Conservation (phyloP, 2,113 vertebrate species). For the Toxotes chatareus region DNA sequence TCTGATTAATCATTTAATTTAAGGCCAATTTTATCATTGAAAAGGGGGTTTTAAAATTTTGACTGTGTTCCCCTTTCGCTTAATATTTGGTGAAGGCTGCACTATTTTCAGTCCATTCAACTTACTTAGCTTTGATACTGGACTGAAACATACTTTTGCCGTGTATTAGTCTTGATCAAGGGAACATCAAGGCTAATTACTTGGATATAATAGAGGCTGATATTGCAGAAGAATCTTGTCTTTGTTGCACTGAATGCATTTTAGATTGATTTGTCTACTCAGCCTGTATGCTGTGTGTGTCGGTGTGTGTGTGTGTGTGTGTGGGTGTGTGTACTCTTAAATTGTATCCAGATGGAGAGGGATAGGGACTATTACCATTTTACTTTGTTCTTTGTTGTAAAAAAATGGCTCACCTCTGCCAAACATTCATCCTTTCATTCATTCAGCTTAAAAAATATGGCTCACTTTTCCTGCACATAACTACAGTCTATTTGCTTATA, state of each 20-base stretch:
- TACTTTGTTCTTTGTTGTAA: background rate
- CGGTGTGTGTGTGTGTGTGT: too few species aligned
- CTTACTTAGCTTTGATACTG: background rate
- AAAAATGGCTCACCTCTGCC: background rate
- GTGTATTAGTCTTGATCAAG: background rate
- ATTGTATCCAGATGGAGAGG: background rate
- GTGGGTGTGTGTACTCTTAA: too few species aligned
- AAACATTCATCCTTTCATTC: background rate
- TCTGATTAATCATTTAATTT: background rate
- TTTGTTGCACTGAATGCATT: background rate
- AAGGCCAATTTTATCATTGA: background rate
- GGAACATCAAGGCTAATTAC: background rate
- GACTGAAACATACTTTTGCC: background rate
- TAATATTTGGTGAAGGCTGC: background rate
- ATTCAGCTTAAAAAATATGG: background rate
- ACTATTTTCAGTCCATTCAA: background rate
- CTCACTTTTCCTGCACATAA: background rate
- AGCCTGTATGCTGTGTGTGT: background rate
- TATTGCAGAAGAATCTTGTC: background rate
- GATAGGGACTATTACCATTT: background rate
- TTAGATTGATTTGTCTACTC: background rate
- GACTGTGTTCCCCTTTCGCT: background rate
- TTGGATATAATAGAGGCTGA: background rate
- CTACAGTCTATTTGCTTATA: background rate
- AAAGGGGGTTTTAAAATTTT: background rate